Base-by-base conservation (phyloP, 2,888 invertebrate species). In the Myathropa florea region DNA sequence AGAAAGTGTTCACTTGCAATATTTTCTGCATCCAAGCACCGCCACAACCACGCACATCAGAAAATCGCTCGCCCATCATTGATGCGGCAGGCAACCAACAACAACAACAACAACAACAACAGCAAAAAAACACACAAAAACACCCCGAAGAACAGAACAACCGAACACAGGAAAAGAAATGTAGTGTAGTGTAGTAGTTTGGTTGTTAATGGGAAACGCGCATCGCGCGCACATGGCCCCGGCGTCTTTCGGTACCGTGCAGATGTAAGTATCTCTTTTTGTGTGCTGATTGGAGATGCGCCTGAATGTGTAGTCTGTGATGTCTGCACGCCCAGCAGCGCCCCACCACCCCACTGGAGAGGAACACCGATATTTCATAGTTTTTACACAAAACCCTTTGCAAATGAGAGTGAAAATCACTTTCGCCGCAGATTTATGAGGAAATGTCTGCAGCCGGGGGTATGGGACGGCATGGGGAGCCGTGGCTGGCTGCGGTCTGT, bases 351-450 rank as follows among this genome's bases (percentile, higher is more conserved):
- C 33, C 2, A 33, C 33, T 33, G 36, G 39, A 39, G 39, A 39
- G 28, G 61, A 21, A 26, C 12, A 12, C 33, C 53, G 36, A 78
- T 71, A 71, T 71, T 64, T 71, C 70, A 78, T 71, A 70, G 64
- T 63, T 78, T 63, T 71, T 63, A 36, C 10, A 63, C 28, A 70
- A 71, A 76, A 78, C 12, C 57, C n/a, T 64, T 36, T 39, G 53
- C n/a, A 53, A 71, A 71, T 71, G 68, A 36, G 33, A 70, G 70
- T 64, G 55, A 78, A 59, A 63, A 70, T 78, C 70, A 78, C 55
- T 71, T 78, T 71, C 57, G 33, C 33, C 12, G 7, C 12, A 12
- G n/a, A 33, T 53, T n/a, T 18, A 53, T 53, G n/a, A 18, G 53
- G 18, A 53, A 18, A 18, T 53, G n/a, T 53, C 53, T 53, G 18